Evolutionary conservation across 53 echinoderm and acorn worm genomes (phyloP).

Genomic region (Arbacia lixula): DNA sequence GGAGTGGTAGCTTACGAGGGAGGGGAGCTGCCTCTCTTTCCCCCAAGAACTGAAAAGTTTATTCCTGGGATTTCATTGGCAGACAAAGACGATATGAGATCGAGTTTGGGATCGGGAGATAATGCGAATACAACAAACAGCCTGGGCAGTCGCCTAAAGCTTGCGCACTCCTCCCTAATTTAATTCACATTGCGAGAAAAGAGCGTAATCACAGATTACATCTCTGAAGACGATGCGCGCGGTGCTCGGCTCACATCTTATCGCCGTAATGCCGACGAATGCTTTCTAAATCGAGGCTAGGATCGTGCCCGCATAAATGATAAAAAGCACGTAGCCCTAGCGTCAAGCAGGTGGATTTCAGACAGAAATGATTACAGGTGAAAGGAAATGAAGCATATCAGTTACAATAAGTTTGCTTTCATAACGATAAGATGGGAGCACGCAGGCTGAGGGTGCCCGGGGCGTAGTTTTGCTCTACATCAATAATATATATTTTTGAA

Average conservation of each 20-base stretch:
- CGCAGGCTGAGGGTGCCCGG: conserved; percentile 37
- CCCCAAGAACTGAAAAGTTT: conserved; percentile 34
- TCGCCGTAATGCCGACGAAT: conserved; percentile 32
- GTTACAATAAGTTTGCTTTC: conserved; percentile 52
- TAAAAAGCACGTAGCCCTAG: conserved; percentile 40
- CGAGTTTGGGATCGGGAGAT: conserved; percentile 33
- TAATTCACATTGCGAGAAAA: conserved; percentile 35
- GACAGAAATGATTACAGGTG: conserved; percentile 56
- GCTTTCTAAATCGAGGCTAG: conserved; percentile 31
- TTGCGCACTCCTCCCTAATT: conserved; percentile 27
- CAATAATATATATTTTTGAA: conserved; percentile 33
- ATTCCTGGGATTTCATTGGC: conserved; percentile 42
- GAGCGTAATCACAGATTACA: conserved; percentile 50
- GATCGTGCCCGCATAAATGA: conserved; percentile 36
- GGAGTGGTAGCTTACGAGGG: conserved; percentile 14
- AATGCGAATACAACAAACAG: conserved; percentile 34
- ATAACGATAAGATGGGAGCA: conserved; percentile 47
- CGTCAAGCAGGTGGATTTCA: conserved; percentile 44
- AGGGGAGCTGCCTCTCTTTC: conserved; percentile 6
- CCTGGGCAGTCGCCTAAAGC: conserved; percentile 27
- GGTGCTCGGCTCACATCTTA: conserved; percentile 24
- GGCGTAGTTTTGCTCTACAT: conserved; percentile 45
- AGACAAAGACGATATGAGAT: conserved; percentile 41
- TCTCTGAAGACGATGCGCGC: conserved; percentile 44
- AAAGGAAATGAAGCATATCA: conserved; percentile 45